These are phyloP conservation scores for Ailuropoda melanoleuca DNA, from an alignment of 2,113 vertebrate genomes.

Conservation along the genomic window DNA sequence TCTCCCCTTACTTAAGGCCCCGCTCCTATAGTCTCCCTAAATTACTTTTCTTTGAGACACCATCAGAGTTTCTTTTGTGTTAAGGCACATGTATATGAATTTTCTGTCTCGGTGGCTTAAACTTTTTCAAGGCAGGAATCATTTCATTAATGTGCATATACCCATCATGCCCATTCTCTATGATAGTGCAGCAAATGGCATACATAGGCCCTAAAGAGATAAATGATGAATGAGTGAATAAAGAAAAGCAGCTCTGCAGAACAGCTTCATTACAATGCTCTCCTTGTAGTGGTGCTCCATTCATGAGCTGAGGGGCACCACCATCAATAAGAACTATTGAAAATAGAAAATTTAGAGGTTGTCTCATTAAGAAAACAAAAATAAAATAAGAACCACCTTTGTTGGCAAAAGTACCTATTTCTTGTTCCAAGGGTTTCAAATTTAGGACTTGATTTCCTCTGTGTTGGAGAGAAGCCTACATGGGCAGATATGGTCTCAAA, in stretches of 20 bases:
- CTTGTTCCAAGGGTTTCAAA: not conserved
- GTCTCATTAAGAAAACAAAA: not conserved
- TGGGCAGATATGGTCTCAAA: not conserved
- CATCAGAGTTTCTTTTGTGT: not conserved
- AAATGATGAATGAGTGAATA: not conserved
- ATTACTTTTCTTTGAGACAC: not conserved
- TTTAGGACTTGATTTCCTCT: not conserved
- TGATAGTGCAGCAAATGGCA: not conserved
- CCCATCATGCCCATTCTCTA: not conserved
- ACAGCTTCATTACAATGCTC: not conserved
- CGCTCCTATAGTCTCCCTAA: not conserved
- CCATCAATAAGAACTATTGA: not conserved
- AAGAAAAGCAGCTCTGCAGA: not conserved
- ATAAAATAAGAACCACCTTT: not conserved
- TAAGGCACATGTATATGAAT: not conserved
- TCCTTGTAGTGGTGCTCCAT: not conserved
- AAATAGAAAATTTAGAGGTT: not conserved
- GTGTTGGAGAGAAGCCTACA: not conserved
- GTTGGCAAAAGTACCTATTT: not conserved
- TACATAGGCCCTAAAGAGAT: not conserved
- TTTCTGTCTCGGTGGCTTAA: not conserved
- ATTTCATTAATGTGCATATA: not conserved
- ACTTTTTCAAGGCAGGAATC: not conserved
- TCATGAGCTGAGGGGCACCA: not conserved
- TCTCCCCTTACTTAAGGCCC: not conserved